phyloP scores from a whole-genome alignment of 92 coral and sea anemone genomes.

The Paragorgia papillata region DNA sequence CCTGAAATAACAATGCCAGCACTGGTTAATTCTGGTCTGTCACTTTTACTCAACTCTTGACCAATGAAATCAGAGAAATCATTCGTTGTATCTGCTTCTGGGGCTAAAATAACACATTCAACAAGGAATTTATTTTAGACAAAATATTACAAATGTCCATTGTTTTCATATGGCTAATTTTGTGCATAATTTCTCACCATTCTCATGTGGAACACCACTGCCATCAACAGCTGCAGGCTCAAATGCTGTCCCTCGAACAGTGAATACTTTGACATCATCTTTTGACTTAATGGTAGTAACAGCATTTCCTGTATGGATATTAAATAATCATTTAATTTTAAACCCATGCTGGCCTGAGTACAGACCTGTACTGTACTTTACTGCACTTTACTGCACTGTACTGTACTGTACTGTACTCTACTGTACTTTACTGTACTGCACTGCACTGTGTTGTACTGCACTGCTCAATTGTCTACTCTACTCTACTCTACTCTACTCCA shows the following conservation, averaged over 20 bases:
- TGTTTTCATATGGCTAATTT: background rate
- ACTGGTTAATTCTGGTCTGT: conserved; percentile 95
- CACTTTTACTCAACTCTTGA: conserved; percentile 87
- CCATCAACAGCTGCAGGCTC: conserved; percentile 84
- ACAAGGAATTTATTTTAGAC: background rate
- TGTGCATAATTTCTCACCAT: conserved; percentile 49
- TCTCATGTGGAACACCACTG: conserved; percentile 72
- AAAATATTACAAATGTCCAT: too few species aligned
- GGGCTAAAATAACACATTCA: conserved; percentile 55
- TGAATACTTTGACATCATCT: conserved; percentile 78
- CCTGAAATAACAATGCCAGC: conserved; percentile 96
- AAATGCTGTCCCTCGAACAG: conserved; percentile 93
- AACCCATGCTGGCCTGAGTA: too few species aligned
- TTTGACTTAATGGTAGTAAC: conserved; percentile 86
- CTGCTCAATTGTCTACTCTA: too few species aligned
- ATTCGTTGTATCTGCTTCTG: conserved; percentile 84
- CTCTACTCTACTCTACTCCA: too few species aligned
- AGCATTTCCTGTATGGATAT: conserved; percentile 79
- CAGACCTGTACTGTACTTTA: too few species aligned
- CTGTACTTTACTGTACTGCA: too few species aligned
- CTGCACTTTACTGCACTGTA: too few species aligned
- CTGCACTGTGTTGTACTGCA: too few species aligned
- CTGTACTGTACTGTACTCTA: too few species aligned
- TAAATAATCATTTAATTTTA: background rate
- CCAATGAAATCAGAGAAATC: conserved; percentile 77